Evolutionary conservation across 2,797 vertebrate genomes (phyloP), one percentile per base, ranked within the genome.

Genomic region (Salmo trutta): DNA sequence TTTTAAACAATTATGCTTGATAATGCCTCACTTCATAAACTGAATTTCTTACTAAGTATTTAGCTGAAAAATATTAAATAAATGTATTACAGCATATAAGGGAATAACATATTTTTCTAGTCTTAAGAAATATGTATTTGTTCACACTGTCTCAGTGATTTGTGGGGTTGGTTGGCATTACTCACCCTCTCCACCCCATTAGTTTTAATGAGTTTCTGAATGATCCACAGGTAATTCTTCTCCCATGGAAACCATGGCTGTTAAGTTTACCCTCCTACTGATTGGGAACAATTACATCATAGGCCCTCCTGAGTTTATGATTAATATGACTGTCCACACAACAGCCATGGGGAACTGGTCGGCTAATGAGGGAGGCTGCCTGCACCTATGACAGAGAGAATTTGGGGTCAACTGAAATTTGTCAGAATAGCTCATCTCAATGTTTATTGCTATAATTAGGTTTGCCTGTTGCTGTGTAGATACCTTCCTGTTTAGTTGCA

Each of bases 131-230:
- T 14, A 47, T 1, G 24, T 54, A 73, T 56, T 73, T 56, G 27
- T 73, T 73, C 27, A 73, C 51, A 15, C 53, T 73, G 8, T 59
- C 33, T 56, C 71, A 15, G 47, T 53, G 21, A 16, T 54, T 24
- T 19, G 54, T 62, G 17, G 33, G n/a, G 59, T 65, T 41, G 53
- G 56, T n/a, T 27, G 14, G 33, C 15, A 41, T 75, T 75, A 75
- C 62, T 75, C 74, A 75, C 16, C 27, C 19, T 75, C 29, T 54
- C 41, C 47, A 66, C 21, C 4, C 16, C 52, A 68, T 68, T 69
- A 65, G 31, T 69, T 75, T 74, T 74, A 41, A 64, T 74, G 29
- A 24, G 24, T 15, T n/a, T 67, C 41, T 67, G 36, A 65, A 51
- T 59, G 62, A 47, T 53, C 16, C 33, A 74, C 16, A 5, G 10